Base-by-base conservation (phyloP, 2,113 vertebrate species). In the Lamprotornis superbus region DNA sequence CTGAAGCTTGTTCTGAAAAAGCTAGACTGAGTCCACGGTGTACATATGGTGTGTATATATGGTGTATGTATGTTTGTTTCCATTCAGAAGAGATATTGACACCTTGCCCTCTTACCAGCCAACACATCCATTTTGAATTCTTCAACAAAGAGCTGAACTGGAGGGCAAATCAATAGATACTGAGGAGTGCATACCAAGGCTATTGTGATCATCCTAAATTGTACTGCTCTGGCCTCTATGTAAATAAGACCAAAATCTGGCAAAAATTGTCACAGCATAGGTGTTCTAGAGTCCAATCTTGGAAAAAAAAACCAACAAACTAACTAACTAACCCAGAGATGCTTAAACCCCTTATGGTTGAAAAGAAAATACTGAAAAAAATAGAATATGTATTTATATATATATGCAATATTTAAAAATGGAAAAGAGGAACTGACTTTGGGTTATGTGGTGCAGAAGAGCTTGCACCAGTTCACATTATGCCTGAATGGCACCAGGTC, bases 401-500 rank as follows among this genome's bases (percentile, higher is more conserved):
- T 25, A 12, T 31, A 12, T 17, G 56, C 33, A 55, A 64, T 35
- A 28, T 2, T 76, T 27, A 44, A 75, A 78, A 82, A 35, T 33
- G 12, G 42, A 55, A 39, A 44, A 44, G 25, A 65, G 16, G 27
- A 76, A 57, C 13, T 49, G 39, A 27, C 3, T 67, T 91, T 33
- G 23, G 4, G 6, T 74, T 83, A 47, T 8, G 18, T 75, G 33
- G 21, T 61, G 2, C 12, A 6, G 16, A 16, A 31, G 24, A 30
- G 18, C 68, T 83, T n/a, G 31, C 11, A 76, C 6, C 16, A 70
- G 74, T 42, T 59, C 25, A 28, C 3, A 1, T 49, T 57, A 25
- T 7, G 8, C 31, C 55, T 44, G 8, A 21, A 15, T 2, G 5
- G 10, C 0, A 1, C 23, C 52, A 44, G 10, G 12, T 13, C 21